phyloP scores from a whole-genome alignment of 2,797 vertebrate species.

The Gymnodraco acuticeps region DNA sequence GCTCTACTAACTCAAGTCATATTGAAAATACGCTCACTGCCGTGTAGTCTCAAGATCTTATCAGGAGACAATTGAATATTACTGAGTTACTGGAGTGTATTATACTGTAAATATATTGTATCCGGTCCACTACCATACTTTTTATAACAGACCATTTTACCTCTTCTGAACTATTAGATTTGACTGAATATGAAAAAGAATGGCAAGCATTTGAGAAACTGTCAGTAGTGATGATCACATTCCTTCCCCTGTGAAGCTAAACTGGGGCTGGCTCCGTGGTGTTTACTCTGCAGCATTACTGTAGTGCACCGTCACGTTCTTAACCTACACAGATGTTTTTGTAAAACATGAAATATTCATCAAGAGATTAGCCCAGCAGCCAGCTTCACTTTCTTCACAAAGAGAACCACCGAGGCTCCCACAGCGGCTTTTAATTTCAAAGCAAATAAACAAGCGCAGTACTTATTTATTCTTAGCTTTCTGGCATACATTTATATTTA shows the following conservation, averaged over 20 bases:
- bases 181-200: conserved; percentile 57
- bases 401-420: conserved; percentile 31
- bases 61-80: conserved; percentile 19
- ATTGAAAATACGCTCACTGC: conserved; percentile 1
- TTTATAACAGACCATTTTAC: conserved; percentile 46
- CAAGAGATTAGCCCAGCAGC: conserved; percentile 54
- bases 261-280: conserved; percentile 33
- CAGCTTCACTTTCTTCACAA: conserved; percentile 55
- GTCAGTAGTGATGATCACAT: conserved; percentile 46
- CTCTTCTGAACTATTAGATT: conserved; percentile 43
- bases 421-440: conserved; percentile 55
- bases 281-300: conserved; percentile 50
- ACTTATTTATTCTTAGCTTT: conserved; percentile 36
- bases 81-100: conserved; percentile 1
- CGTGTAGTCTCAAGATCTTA: conserved; percentile 29
- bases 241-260: conserved; percentile 33
- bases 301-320: conserved; percentile 50
- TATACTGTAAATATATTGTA: background rate
- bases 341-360: conserved; percentile 74
- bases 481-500: conserved; percentile 4
- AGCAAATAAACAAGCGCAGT: conserved; percentile 48
- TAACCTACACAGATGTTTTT: conserved; percentile 67
- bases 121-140: conserved; percentile 31
- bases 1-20: conserved; percentile 11
- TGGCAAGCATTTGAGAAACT: conserved; percentile 54